These are phyloP conservation scores for Scalopus aquaticus DNA, from an alignment of 2,113 vertebrate genomes.

Conservation along the genomic window DNA sequence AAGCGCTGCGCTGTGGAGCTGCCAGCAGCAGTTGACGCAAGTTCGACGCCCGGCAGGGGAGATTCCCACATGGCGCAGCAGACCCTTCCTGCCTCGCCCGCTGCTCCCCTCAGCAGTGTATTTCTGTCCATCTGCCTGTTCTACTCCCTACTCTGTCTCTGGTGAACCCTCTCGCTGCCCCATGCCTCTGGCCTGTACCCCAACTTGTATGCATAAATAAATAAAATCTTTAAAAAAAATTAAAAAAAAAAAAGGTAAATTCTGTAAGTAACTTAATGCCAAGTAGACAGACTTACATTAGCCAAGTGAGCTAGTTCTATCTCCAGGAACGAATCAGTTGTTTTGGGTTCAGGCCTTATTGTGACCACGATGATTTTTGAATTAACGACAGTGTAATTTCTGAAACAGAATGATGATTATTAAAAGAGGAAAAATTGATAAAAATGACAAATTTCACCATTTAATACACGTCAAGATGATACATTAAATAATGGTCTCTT, in stretches of 20 bases:
- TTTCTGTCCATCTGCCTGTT: too few relatives aligned
- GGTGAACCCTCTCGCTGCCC: too few relatives aligned
- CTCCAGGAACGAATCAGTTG: slow-evolving; percentile 93
- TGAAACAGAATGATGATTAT: slow-evolving; percentile 79
- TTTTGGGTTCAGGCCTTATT: slow-evolving; percentile 95
- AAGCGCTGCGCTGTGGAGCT: too few relatives aligned
- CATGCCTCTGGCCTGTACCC: too few relatives aligned
- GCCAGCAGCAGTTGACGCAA: too few relatives aligned
- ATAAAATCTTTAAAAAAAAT: too few relatives aligned
- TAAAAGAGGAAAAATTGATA: slow-evolving; percentile 32
- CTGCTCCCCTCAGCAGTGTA: too few relatives aligned
- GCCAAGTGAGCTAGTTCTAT: slow-evolving; percentile 97
- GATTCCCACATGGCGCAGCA: too few relatives aligned
- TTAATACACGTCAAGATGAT: not conserved
- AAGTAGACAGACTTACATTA: slow-evolving; percentile 91
- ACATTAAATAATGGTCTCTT: not conserved
- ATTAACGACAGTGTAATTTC: slow-evolving; percentile 98
- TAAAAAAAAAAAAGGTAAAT: not conserved
- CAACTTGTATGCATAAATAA: too few relatives aligned
- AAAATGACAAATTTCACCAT: not conserved
- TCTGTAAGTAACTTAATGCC: not conserved
- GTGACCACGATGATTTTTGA: slow-evolving; percentile 99
- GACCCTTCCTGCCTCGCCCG: too few relatives aligned
- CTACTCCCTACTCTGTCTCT: too few relatives aligned
- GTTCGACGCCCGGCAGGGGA: too few relatives aligned